A percentile compares a stretch with the other conserved stretches of the same genome.
phyloP scores from a whole-genome alignment of 2,797 vertebrate genomes.

The Hydrophis major region DNA sequence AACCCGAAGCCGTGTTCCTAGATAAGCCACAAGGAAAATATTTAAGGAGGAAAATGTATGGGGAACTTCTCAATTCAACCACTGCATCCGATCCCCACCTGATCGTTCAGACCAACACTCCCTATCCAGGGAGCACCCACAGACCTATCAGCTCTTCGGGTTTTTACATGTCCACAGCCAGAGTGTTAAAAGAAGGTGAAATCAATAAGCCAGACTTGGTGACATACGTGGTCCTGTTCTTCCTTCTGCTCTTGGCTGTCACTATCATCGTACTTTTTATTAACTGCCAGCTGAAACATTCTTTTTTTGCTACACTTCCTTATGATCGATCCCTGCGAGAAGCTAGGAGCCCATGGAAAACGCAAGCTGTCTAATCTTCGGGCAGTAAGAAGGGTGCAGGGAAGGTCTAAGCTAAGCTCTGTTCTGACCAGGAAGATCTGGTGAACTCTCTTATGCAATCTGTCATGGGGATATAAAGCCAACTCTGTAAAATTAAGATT shows the following conservation, averaged over 20 bases:
- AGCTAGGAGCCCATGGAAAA: constrained; percentile 92
- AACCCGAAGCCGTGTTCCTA: background rate
- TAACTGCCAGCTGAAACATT: constrained; percentile 96
- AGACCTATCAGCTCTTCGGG: constrained; percentile 86
- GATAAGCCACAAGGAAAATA: constrained; percentile 23
- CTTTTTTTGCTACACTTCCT: constrained; percentile 95
- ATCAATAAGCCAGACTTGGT: constrained; percentile 90
- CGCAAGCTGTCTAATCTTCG: constrained; percentile 68
- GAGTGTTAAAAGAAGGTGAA: constrained; percentile 85
- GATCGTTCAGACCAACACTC: constrained; percentile 83
- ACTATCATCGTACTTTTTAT: constrained; percentile 96
- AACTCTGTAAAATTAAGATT: background rate
- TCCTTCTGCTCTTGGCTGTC: constrained; percentile 90
- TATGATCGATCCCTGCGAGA: constrained; percentile 95
- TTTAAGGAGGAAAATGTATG: constrained; percentile 81
- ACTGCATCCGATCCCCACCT: constrained; percentile 80
- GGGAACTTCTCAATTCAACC: constrained; percentile 90
- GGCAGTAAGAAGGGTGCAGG: background rate
- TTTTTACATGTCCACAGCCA: constrained; percentile 87
- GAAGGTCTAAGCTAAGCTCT: background rate
- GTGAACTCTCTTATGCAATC: constrained; percentile 22
- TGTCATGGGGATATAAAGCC: background rate
- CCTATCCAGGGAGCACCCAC: constrained; percentile 84
- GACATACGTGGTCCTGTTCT: constrained; percentile 94
- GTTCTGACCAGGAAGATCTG: background rate